Evolutionary conservation across 2,797 vertebrate species (phyloP).

Genomic region (Centropyge bicolor): DNA sequence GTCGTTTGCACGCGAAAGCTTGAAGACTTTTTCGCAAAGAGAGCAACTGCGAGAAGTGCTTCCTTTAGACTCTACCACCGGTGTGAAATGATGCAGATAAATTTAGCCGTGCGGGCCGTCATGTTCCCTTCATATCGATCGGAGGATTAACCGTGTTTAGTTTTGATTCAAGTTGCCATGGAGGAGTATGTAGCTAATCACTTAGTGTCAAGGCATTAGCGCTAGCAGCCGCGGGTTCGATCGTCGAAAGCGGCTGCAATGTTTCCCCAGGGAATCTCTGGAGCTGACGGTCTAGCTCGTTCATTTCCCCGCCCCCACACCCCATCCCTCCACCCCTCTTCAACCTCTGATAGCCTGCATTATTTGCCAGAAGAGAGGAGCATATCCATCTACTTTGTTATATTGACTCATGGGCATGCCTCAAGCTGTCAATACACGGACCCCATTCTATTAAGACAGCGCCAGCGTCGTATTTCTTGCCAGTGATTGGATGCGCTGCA

Average conservation of each 20-base stretch:
- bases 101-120: constrained; percentile 14
- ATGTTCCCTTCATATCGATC: constrained; percentile 53
- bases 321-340: not conserved
- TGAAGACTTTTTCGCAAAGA: constrained; percentile 13
- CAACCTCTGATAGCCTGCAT: constrained; percentile 15
- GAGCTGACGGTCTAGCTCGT: constrained; percentile 21
- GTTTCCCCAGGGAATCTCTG: constrained; percentile 49
- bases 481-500: constrained; percentile 24
- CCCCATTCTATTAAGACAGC: constrained; percentile 26
- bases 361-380: constrained; percentile 41
- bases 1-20: constrained; percentile 12
- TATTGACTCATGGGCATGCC: constrained; percentile 49
- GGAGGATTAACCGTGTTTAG: constrained; percentile 59
- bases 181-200: constrained; percentile 65
- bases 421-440: constrained; percentile 45
- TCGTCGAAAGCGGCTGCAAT: constrained; percentile 42
- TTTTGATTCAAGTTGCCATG: constrained; percentile 53
- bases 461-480: constrained; percentile 20
- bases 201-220: constrained; percentile 60
- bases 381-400: constrained; percentile 36
- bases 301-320: constrained; percentile 19
- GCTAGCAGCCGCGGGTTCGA: constrained; percentile 41
- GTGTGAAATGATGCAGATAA: constrained; percentile 7
- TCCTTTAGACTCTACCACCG: not conserved
- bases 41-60: constrained; percentile 7